Conservation (phyloP, 2,888 invertebrate genomes). For the Punctoribates punctum region DNA sequence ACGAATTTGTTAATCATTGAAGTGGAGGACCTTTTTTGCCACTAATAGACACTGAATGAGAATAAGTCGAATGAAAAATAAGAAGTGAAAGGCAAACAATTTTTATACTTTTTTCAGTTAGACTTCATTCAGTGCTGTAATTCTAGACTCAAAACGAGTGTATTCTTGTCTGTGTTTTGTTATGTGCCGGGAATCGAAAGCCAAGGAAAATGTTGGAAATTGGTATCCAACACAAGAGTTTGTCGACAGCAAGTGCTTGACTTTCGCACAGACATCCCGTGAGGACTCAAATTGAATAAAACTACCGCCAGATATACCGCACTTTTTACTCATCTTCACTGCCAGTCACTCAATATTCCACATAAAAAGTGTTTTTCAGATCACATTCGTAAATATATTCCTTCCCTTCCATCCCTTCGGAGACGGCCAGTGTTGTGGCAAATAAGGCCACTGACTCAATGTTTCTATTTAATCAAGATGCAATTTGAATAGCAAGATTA, state of each 20-base stretch:
- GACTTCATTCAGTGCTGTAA: neutral
- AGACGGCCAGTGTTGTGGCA: no score
- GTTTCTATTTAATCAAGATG: no score
- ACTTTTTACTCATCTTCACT: neutral
- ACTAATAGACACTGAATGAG: neutral
- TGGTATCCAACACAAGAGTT: conserved; percentile 10
- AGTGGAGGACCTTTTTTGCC: neutral
- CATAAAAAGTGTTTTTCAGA: neutral
- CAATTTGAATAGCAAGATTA: no score
- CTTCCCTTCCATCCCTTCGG: no score
- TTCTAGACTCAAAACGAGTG: neutral
- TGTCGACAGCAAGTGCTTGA: neutral
- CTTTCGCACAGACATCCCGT: neutral
- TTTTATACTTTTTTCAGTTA: neutral
- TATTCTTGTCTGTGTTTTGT: neutral
- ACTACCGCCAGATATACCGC: neutral
- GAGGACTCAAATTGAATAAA: conserved; percentile 13
- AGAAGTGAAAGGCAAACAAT: no score
- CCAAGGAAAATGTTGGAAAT: neutral
- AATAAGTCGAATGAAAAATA: no score
- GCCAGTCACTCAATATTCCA: neutral
- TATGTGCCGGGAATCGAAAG: neutral
- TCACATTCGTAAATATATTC: no score
- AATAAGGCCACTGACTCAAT: no score
- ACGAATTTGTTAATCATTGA: neutral